Evolutionary conservation across 2,113 vertebrate species (phyloP).

Genomic region (Oreochromis aureus): DNA sequence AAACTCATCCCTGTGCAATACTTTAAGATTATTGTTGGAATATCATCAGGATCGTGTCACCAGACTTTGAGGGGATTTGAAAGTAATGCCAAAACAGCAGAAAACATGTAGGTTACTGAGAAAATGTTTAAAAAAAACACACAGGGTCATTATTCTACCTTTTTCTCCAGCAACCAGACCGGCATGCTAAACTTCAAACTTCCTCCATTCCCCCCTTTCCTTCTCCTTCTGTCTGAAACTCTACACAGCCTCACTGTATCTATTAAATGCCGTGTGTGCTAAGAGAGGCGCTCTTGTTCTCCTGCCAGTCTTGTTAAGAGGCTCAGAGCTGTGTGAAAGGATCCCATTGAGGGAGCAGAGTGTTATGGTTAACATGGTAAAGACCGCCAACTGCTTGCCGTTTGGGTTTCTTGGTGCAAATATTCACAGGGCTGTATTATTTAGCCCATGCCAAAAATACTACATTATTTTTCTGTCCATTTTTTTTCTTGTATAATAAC

Average conservation of each 20-base stretch:
- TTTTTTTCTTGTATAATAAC: neutral
- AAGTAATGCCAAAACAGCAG: neutral
- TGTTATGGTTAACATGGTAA: conserved; percentile 46
- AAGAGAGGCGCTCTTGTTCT: conserved; percentile 40
- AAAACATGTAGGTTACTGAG: neutral
- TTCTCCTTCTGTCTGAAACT: neutral
- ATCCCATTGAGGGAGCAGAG: conserved; percentile 33
- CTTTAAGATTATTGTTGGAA: neutral
- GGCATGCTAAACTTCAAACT: neutral
- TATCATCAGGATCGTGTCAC: neutral
- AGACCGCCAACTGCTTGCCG: conserved; percentile 23
- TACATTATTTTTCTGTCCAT: neutral
- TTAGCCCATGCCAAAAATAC: neutral
- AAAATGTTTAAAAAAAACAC: neutral
- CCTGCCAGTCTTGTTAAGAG: conserved; percentile 45
- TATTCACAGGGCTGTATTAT: conserved; percentile 13
- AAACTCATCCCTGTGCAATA: neutral
- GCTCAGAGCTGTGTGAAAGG: conserved; percentile 37
- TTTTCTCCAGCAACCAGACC: neutral
- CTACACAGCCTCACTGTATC: conserved; percentile 16
- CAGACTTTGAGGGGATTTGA: neutral
- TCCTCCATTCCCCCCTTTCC: neutral
- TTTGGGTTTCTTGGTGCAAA: conserved; percentile 31
- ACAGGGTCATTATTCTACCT: neutral
- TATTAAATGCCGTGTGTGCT: conserved; percentile 7